Base-by-base conservation (phyloP, 2,888 invertebrate species). In the Rhodophaea formosa region DNA sequence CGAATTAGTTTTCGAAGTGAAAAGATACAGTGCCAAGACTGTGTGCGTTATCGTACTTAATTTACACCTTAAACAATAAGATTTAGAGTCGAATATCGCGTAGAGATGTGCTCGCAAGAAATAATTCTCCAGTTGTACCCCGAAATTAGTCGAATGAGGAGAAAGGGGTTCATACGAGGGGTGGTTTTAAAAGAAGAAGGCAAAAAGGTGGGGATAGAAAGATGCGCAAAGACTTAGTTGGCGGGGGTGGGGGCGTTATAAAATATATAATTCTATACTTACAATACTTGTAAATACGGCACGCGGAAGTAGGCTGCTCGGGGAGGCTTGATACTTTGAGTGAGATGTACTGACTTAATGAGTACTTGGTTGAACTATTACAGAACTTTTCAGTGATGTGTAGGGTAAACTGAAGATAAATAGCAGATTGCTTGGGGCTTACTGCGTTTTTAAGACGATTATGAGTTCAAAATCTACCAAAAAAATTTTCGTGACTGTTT, bases 221-320 rank as follows among this genome's bases (percentile, higher is more conserved):
- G 90, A 90, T 90, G 90, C 91, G 91, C 90, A 90, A 89, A 90
- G 90, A 90, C 90, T 90, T 90, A 90, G 90, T 90, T 90, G 84
- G 88, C 86, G 86, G 79, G 87, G 86, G 86, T 75, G 75, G 71
- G 77, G 77, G 74, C 81, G 89, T 90, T 91, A 90, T 90, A 90
- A 91, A 91, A 91, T 91, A 90, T 91, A 91, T 91, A 91, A 91
- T 91, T 91, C 90, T 91, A 91, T 90, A 90, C 91, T 91, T 90
- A 91, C 91, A 91, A 91, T 91, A 91, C 91, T 91, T 91, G 91
- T 91, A 91, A 91, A 91, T 91, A 91, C 90, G 89, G 82, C 79
- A 89, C 86, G 88, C 90, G 91, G 91, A 90, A 91, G 88, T 87
- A 82, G 72, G 64, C 52, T 67, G 78, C 59, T 39, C 39, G 43